Evolutionary conservation across 2,113 vertebrate genomes (phyloP), one percentile per base, ranked within the genome.

Genomic region (Xenus cinereus): DNA sequence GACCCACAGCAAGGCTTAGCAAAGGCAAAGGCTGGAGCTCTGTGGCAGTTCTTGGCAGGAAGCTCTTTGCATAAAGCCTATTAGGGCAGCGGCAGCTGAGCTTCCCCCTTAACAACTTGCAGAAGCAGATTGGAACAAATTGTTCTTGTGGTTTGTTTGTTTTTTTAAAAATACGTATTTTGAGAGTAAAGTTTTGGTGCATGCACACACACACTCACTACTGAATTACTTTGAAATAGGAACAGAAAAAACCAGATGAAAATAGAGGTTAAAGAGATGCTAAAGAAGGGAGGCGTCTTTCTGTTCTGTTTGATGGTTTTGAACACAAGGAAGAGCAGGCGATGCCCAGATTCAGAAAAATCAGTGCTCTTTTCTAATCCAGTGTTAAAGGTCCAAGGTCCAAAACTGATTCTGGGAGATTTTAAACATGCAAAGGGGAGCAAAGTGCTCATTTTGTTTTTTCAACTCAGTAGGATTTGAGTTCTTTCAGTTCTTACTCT

Each of bases 71-170:
- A 68, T 81, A 84, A 91, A 96, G 71, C 76, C 89, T 71, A 50
- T 79, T 53, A 94, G 82, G 91, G 75, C 64, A 80, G 66, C 5
- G 64, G 71, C 85, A 91, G 91, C 80, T 35, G 77, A 84, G 84
- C 77, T 93, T 91, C 79, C 51, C 63, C 46, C 63, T 72, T 54
- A 50, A 57, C 67, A 67, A 90, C 68, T 90, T 66, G 60, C 43
- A n/a, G 80, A 85, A 95, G 94, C 84, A 90, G 84, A 94, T 82
- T 37, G 23, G 96, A 95, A 94, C 69, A 89, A 87, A 92, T 67
- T n/a, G 76, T 92, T 80, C 74, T 91, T 57, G 69, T 69, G 89
- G 80, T 85, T 87, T 72, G 32, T 14, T 21, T 39, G 1, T 18
- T 43, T 91, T 88, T 54, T 54, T 39, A 4, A 30, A 1, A 45